Percentiles rank a stretch among this genome's conserved stretches.
These are phyloP conservation scores for Margaritifera margaritifera DNA, from an alignment of 2,888 invertebrate species.

Conservation along the genomic window DNA sequence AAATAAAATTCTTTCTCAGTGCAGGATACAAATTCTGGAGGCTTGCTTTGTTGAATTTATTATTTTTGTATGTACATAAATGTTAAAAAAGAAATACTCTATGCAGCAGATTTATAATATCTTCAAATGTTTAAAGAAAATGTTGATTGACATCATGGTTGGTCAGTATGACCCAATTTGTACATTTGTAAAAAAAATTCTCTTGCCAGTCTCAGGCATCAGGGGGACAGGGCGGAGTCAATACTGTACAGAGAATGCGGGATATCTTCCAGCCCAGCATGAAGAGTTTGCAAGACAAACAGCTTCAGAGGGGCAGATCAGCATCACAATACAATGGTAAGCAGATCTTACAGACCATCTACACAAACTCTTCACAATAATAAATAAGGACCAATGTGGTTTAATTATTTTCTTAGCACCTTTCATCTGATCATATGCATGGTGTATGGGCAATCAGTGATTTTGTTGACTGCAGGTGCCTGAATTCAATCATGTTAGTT, in stretches of 20 bases:
- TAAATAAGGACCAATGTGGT: constrained; percentile 2
- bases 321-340: constrained; percentile 51
- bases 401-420: neutral
- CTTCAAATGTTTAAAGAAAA: no score
- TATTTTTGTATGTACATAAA: neutral
- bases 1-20: no score
- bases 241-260: constrained; percentile 45
- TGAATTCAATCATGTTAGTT: no score
- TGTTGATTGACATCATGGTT: neutral
- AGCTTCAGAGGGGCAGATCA: constrained; percentile 53
- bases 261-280: constrained; percentile 56
- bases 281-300: constrained; percentile 53
- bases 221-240: constrained; percentile 8
- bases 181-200: constrained; percentile 8
- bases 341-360: neutral
- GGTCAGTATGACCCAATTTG: neutral
- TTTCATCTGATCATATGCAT: no score
- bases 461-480: no score
- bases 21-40: neutral
- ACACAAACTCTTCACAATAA: constrained; percentile 20
- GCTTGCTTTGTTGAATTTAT: neutral
- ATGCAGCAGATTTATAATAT: no score
- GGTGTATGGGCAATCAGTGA: no score
- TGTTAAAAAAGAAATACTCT: neutral
- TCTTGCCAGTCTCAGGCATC: constrained; percentile 4